Conservation (phyloP, 2,113 vertebrate genomes). For the Serilophus lunatus region DNA sequence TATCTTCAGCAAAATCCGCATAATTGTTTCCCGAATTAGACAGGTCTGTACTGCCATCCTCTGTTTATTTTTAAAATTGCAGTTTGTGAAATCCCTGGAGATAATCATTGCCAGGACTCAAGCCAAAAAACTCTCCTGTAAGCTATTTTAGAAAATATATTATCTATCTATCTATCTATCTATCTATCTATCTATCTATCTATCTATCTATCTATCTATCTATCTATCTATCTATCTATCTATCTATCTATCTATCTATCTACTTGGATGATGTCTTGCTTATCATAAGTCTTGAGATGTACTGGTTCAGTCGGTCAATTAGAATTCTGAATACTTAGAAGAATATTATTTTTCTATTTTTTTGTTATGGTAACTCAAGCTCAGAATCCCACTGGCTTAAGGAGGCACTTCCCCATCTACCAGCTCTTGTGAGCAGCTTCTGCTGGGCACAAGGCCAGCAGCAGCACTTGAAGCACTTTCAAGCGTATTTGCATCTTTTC, state of each 20-base stretch:
- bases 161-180: too few species aligned
- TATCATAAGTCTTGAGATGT: not conserved
- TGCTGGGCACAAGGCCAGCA: not conserved
- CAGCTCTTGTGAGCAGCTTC: not conserved
- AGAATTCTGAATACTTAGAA: not conserved
- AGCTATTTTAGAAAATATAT: not conserved
- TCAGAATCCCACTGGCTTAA: not conserved
- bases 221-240: too few species aligned
- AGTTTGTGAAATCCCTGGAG: not conserved
- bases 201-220: too few species aligned
- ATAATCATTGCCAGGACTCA: rapidly evolving
- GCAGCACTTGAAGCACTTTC: not conserved
- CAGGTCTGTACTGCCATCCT: not conserved
- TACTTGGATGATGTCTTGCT: not conserved
- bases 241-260: too few species aligned
- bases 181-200: too few species aligned
- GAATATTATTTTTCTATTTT: not conserved
- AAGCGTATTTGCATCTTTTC: not conserved
- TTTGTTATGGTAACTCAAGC: not conserved
- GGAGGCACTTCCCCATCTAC: not conserved
- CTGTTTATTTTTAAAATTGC: not conserved
- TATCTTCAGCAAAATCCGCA: rapidly evolving
- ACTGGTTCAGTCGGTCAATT: not conserved
- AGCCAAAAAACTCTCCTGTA: not conserved
- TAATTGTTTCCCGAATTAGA: rapidly evolving